A percentile compares a stretch with the other conserved stretches of the same genome.
phyloP scores from a whole-genome alignment of 2,797 vertebrate species.

The Anisognathus igniventris region DNA sequence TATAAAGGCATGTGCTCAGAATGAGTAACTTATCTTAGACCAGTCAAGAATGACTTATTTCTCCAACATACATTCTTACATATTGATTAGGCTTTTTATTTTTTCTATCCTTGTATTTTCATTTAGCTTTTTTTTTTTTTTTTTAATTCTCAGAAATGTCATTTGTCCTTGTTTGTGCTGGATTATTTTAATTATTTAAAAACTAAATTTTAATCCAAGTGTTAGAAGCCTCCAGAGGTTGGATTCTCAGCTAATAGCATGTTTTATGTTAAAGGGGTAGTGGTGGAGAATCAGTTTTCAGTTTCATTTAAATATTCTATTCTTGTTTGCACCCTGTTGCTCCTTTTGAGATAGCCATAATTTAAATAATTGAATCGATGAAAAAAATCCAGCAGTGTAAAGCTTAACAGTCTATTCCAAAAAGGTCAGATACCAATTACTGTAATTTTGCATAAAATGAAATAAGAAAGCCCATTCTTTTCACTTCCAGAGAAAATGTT shows the following conservation, averaged over 20 bases:
- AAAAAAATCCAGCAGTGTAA: constrained; percentile 51
- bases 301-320: constrained; percentile 62
- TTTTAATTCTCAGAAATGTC: not conserved
- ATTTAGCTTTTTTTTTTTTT: not conserved
- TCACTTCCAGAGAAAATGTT: constrained; percentile 46
- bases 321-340: constrained; percentile 56
- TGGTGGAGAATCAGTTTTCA: constrained; percentile 31
- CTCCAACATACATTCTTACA: not conserved
- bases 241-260: constrained; percentile 34
- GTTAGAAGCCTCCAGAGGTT: not conserved
- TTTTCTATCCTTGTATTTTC: not conserved
- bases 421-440: constrained; percentile 73
- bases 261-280: not conserved
- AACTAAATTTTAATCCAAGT: constrained; percentile 42
- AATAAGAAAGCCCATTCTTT: constrained; percentile 60
- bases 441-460: constrained; percentile 72
- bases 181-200: constrained; percentile 36
- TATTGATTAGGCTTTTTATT: not conserved
- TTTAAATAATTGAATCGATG: constrained; percentile 73
- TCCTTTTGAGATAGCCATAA: constrained; percentile 64
- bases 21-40: not conserved
- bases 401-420: constrained; percentile 57
- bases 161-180: constrained; percentile 32
- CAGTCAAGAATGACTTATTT: not conserved
- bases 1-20: not conserved